Evolutionary conservation across 1,140 invertebrate genomes (phyloP), one percentile per base, ranked within the genome.

Genomic region (Ceratina japonica): DNA sequence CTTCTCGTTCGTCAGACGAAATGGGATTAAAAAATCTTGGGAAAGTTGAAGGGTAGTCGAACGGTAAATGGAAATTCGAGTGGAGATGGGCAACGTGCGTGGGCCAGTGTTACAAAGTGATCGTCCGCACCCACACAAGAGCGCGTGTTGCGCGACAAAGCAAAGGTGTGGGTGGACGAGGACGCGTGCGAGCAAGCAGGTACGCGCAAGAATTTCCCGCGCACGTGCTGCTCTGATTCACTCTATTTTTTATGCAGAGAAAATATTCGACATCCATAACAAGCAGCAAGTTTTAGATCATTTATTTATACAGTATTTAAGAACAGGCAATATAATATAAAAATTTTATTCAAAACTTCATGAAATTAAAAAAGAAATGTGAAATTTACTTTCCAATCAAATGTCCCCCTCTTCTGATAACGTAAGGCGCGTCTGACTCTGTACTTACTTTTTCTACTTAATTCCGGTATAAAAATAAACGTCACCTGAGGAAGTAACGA

Each of bases 171-270:
- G 65, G 65, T 76, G 79, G 51, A 75, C 75, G 24, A 37, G 65
- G 70, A 81, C 64, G 73, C 61, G 83, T 69, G 83, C 79, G 68
- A 62, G 71, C 74, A 68, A 62, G 66, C 56, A 75, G 69, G 58
- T 79, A 79, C 73, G 82, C 37, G 37, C 70, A 75, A 85, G 84
- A 84, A 85, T 85, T 81, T 2, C 70, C 52, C 49, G 27, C 61
- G 79, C 79, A 78, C 83, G 79, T 85, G 65, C 58, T 78, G 59
- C 66, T 22, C 61, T 70, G 75, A 79, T 79, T 79, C 77, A 74
- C 15, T 13, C 22, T 4, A 44, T 44, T 44, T 44, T 7, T 44
- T 0, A 44, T 10, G 37, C 5, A 10, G 15, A 54, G 8, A 20
- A 10, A 16, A 18, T 8, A 22, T 18, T 1, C 3, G 10, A 2